A percentile compares a stretch with the other conserved stretches of the same genome.
These are phyloP conservation scores for rat (Rattus norvegicus) DNA, from an alignment of 2,113 vertebrate genomes.

Conservation along the genomic window DNA sequence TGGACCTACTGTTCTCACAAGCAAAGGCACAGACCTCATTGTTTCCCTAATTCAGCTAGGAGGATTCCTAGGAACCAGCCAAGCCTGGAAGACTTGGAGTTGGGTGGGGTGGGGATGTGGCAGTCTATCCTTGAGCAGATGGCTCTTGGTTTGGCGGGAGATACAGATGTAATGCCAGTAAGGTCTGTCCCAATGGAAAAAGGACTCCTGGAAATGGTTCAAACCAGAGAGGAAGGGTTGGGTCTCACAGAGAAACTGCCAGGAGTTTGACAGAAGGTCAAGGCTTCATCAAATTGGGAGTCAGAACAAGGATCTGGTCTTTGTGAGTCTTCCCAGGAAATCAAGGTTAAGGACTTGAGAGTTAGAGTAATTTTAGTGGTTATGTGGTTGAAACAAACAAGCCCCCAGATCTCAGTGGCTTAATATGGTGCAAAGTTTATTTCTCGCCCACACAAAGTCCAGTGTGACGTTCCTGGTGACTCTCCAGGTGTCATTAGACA, in stretches of 20 bases:
- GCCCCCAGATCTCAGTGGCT: neutral
- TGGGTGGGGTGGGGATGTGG: neutral
- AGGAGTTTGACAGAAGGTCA: neutral
- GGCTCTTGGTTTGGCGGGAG: neutral
- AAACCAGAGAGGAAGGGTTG: neutral
- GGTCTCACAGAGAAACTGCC: neutral
- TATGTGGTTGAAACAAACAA: neutral
- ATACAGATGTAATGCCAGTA: neutral
- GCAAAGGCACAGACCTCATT: neutral
- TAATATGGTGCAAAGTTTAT: neutral
- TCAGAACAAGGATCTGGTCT: neutral
- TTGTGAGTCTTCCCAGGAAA: neutral
- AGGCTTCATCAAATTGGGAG: neutral
- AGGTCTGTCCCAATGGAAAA: neutral
- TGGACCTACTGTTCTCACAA: neutral
- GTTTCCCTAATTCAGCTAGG: neutral
- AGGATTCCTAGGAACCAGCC: neutral
- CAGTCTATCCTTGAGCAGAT: neutral
- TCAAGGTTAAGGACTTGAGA: neutral
- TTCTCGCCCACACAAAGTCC: neutral
- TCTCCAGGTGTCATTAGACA: constrained; percentile 49
- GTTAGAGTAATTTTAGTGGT: neutral
- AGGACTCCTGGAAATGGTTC: neutral
- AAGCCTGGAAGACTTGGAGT: neutral
- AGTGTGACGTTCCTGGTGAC: constrained; percentile 11